These are phyloP conservation scores for Andricus curvator DNA, from an alignment of 2,888 invertebrate genomes.

Conservation along the genomic window DNA sequence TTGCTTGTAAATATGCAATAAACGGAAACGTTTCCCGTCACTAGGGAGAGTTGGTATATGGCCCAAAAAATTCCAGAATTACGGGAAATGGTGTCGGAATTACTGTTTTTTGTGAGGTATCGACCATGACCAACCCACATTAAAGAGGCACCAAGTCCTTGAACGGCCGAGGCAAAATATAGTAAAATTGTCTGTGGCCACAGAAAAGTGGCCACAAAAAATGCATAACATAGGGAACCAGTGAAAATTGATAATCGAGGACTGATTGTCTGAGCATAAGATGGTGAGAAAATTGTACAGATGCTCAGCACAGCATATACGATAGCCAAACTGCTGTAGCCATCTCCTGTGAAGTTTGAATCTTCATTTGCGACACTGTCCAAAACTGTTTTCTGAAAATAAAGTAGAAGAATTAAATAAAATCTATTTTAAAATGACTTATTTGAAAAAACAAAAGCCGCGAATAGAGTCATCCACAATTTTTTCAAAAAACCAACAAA, in stretches of 20 bases:
- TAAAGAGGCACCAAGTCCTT: slow-evolving; percentile 95
- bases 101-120: slow-evolving; percentile 94
- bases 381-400: slow-evolving; percentile 92
- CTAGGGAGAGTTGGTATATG: slow-evolving; percentile 94
- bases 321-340: slow-evolving; percentile 93
- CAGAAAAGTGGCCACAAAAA: slow-evolving; percentile 94
- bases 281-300: slow-evolving; percentile 97
- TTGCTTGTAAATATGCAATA: slow-evolving; percentile 93
- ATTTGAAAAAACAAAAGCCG: not conserved
- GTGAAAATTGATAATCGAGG: slow-evolving; percentile 93
- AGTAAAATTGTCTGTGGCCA: slow-evolving; percentile 90
- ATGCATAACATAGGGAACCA: slow-evolving; percentile 91
- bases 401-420: not conserved
- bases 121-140: slow-evolving; percentile 98
- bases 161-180: slow-evolving; percentile 90
- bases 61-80: slow-evolving; percentile 99
- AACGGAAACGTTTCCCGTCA: slow-evolving; percentile 97
- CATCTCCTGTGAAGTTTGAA: slow-evolving; percentile 87
- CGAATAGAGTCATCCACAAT: too few relatives aligned
- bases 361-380: slow-evolving; percentile 89
- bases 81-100: slow-evolving; percentile 91
- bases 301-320: slow-evolving; percentile 94
- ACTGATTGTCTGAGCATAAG: slow-evolving; percentile 91
- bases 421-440: not conserved
- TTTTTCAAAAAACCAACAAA: too few relatives aligned